Conservation (phyloP, 1,140 invertebrate species). For the Drosophila burlai region DNA sequence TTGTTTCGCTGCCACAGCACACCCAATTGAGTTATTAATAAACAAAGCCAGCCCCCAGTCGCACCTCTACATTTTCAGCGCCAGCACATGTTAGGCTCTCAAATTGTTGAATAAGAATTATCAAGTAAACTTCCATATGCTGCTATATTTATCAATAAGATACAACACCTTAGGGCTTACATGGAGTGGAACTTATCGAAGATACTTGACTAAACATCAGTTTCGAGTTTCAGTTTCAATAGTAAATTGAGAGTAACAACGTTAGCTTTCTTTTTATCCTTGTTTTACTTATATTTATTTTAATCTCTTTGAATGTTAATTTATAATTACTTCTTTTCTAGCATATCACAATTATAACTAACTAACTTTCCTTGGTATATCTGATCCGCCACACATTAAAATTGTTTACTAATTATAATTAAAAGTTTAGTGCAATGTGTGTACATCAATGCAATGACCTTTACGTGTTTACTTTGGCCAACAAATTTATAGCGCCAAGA, state of each 20-base stretch:
- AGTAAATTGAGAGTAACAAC: too few relatives aligned
- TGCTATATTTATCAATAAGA: neutral
- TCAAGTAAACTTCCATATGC: neutral
- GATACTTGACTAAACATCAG: too few relatives aligned
- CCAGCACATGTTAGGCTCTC: conserved; percentile 41
- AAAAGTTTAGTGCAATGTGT: conserved; percentile 2
- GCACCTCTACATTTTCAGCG: conserved; percentile 2
- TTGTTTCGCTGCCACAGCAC: conserved; percentile 19
- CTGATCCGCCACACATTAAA: too few relatives aligned
- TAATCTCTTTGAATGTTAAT: too few relatives aligned
- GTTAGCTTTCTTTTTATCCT: too few relatives aligned
- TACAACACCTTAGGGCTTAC: neutral
- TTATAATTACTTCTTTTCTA: too few relatives aligned
- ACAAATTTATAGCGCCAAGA: conserved; percentile 4
- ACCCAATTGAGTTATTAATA: conserved; percentile 29
- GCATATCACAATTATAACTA: too few relatives aligned
- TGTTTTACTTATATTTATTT: too few relatives aligned
- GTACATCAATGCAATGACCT: conserved; percentile 20
- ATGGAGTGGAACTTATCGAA: too few relatives aligned
- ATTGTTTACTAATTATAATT: conserved; percentile 4
- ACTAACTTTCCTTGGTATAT: neutral
- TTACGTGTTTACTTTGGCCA: conserved; percentile 17
- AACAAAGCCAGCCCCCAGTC: conserved; percentile 16
- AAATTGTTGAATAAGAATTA: conserved; percentile 15
- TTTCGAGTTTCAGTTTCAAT: too few relatives aligned